Evolutionary conservation across 2,888 invertebrate species (phyloP).

Genomic region (Cephalotes varians): DNA sequence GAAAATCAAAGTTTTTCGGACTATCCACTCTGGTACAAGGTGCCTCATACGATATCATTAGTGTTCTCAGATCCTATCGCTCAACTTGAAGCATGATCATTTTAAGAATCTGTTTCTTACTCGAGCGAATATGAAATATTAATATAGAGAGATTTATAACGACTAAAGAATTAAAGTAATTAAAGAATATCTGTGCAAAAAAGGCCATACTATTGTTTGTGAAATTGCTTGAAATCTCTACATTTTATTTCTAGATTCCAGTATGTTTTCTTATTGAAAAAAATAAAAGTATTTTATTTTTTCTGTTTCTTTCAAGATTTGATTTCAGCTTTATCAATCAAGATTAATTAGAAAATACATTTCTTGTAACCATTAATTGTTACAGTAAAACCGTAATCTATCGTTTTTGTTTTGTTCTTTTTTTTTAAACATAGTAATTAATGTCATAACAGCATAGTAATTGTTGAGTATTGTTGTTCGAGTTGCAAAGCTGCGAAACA

Average conservation of each 20-base stretch:
- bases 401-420: no score
- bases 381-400: neutral
- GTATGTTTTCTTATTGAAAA: neutral
- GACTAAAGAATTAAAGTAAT: no score
- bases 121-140: neutral
- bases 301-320: neutral
- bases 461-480: slow-evolving; percentile 46
- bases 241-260: neutral
- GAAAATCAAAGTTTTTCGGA: slow-evolving; percentile 64
- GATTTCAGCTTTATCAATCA: neutral
- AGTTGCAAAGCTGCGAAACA: neutral
- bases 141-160: neutral
- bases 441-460: neutral
- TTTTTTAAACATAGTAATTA: slow-evolving; percentile 39
- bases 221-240: neutral
- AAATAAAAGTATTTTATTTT: neutral
- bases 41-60: slow-evolving; percentile 76
- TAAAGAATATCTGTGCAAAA: neutral
- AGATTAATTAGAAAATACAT: slow-evolving; percentile 3
- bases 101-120: neutral
- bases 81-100: neutral
- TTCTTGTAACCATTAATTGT: neutral
- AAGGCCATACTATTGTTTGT: neutral
- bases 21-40: slow-evolving; percentile 79
- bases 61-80: slow-evolving; percentile 58